Base-by-base conservation (phyloP, 2,113 vertebrate species). In the Bettongia penicillata region DNA sequence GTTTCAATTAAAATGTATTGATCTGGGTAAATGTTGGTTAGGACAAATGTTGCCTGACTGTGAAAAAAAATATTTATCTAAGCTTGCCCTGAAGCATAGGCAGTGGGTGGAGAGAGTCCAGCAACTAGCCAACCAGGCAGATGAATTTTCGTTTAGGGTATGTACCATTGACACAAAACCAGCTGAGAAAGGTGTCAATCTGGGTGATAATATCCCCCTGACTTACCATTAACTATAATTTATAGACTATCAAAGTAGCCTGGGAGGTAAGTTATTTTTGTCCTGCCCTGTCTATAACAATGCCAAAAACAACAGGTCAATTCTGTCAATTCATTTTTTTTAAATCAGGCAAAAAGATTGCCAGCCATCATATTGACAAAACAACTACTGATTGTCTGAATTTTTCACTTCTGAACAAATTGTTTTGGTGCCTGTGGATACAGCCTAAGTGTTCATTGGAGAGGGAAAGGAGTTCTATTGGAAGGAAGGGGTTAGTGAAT, bases 1-100 rank as follows among this genome's bases (percentile, higher is more conserved):
- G 96, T 98, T 99, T 98, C 98, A 98, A 98, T 98, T 98, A 99
- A 98, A 98, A 98, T 97, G 95, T 98, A 99, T 99, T 51, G 98
- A 99, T 98, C 98, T 98, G 92, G 96, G 97, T 97, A 98, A 98
- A 98, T 96, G 97, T 98, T 97, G 96, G 98, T 98, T 98, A 98
- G 97, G 96, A 98, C 98, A 98, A 98, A 97, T 98, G 98, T 97
- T 98, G 96, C 97, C 90, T 98, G 98, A 96, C 96, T 97, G 61
- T 96, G 93, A 23, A 93, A 94, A 68, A 93, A 95, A 98, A 61
- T 94, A 98, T 98, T 98, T 97, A 57, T 94, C 98, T 97, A 97
- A 98, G 95, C 94, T 95, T 92, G 94, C 91, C 53, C 93, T 84
- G 55, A 68, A 96, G 68, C 49, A 49, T 4, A 94, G 6, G 25